Base-by-base conservation (phyloP, 2,888 invertebrate genomes). In the Hydrotaea cyrtoneurina region DNA sequence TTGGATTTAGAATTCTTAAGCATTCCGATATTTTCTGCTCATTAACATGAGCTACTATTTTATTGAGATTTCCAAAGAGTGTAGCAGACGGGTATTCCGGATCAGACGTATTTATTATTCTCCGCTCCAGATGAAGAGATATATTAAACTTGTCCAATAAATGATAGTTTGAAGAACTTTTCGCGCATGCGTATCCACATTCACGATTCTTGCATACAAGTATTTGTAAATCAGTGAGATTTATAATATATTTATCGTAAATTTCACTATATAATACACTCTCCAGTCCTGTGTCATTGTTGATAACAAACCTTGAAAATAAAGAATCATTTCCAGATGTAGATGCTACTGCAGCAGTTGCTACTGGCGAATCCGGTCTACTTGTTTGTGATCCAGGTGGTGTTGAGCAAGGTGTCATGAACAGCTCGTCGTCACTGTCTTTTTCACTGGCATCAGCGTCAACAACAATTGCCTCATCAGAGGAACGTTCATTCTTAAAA, bases 141-240 rank as follows among this genome's bases (percentile, higher is more conserved):
- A 95, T 95, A 90, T 94, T 95, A 92, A 97, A 96, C 88, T 95
- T 93, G 90, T 97, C 97, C 46, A 99, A 93, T 36, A 98, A 94
- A 90, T 98, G 98, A 87, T 98, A 93, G 72, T 95, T 95, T 0
- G 98, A 98, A 13, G 97, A 96, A 53, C 96, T 96, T 91, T 96
- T 96, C 23, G 96, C 94, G 89, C 97, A 96, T 2, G 97, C 97
- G 90, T 96, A 96, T 88, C 96, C 95, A 96, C 97, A 96, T 90
- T 98, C 98, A 86, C 96, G 96, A 46, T 96, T 96, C 91, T 96
- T 96, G 0, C 98, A 98, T 71, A 98, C 96, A 87, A 99, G 93
- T 74, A 98, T 95, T 93, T 98, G 97, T 87, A 96, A 92, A 88
- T 97, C 97, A 73, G 96, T 96, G 87, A 98, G 93, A 90, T 97